Evolutionary conservation across 2,113 vertebrate species (phyloP), one percentile per base, ranked within the genome.

Genomic region (Apodemus speciosus): DNA sequence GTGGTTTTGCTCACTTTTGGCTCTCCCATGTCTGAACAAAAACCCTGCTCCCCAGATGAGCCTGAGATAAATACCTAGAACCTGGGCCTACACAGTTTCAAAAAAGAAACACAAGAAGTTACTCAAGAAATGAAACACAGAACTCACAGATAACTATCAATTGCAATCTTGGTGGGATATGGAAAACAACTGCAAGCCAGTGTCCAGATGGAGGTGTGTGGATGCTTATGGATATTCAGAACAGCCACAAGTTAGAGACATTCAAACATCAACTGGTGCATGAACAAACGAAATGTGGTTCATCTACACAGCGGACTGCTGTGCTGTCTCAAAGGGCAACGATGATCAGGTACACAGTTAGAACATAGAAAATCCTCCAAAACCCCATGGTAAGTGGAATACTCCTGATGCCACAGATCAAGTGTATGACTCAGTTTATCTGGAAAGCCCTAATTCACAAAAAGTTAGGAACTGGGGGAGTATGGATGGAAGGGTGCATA

Each of bases 81-180:
- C 53, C 80, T 77, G 51, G 81, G 10, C 40, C 62, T 87, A 69
- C 94, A 85, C 77, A 64, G 21, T 56, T 94, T 79, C 64, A 85
- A 79, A 73, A 73, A 88, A 91, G 25, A 91, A 53, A 88, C 21
- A 77, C 62, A 84, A 72, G 72, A 91, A 43, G 6, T 56, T 93
- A 20, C 21, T 73, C 66, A 49, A 30, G 75, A 72, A 87, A 14
- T 77, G 77, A 84, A 43, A 85, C 38, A 49, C 6, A 89, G 77
- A 79, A 53, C 62, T 88, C 72, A 69, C 66, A 53, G 35, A 76
- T 77, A 20, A 91, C 27, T 64, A 91, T 49, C 14, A 56, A 35
- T 58, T 46, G 25, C 32, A 72, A 25, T 49, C 14, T 10, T 64
- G 32, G 46, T 32, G 66, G 18, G 79, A 13, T 35, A 68, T 2